Evolutionary conservation across 2,888 invertebrate genomes (phyloP), one percentile per base, ranked within the genome.

Genomic region (Cactoblastis cactorum): DNA sequence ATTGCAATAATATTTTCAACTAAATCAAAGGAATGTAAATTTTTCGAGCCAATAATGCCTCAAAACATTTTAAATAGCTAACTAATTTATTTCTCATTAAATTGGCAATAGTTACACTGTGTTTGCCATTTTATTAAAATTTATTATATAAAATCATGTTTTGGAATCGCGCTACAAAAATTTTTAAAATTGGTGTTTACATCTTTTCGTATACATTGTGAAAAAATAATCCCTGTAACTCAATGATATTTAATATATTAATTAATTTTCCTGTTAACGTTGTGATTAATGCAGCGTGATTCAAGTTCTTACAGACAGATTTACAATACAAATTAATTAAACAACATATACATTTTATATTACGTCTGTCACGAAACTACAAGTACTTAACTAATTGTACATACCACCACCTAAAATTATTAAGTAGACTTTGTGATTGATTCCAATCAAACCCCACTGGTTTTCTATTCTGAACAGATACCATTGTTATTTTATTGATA

Each of bases 1-100:
- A 61, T 46, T 53, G 55, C 55, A 52, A 57, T 56, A 62, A 60
- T 55, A 60, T 63, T 53, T 56, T 62, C 51, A 55, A 62, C 60
- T 69, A 71, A 28, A 62, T 53, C 52, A 58, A 65, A 61, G 75
- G 74, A 75, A 74, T 74, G 74, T 73, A 58, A 65, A 57, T 64
- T 63, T 37, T 62, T 53, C 45, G 56, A 68, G 66, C 63, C 62
- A 62, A 66, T 69, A 60, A 43, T n/a, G 41, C 24, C 24, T 24
- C 41, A 41, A 32, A 52, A 50, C 54, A 55, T 45, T 51, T 50
- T 52, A 53, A 28, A 43, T 11, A 22, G 38, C 52, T 33, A 43
- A 47, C 48, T 52, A 50, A 48, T 39, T 43, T 35, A 34, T 56
- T 46, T 53, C 55, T 55, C 53, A 59, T 18, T 46, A 54, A 46